Percentiles rank a stretch among this genome's conserved stretches.
These are phyloP conservation scores for Sphaeridia pumilis DNA, from an alignment of 2,888 invertebrate genomes.

Conservation along the genomic window DNA sequence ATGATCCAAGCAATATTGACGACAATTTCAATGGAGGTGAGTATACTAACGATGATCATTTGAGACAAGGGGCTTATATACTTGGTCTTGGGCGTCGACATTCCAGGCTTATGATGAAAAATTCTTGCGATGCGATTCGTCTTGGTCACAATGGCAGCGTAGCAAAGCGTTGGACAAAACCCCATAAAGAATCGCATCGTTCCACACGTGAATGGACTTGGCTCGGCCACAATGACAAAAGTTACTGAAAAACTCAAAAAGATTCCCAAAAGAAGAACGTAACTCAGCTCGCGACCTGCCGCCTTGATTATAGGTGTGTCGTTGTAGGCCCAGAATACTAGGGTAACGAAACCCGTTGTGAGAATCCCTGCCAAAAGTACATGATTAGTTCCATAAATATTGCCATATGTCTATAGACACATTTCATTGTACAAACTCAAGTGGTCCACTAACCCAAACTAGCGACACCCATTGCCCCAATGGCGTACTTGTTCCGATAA, in stretches of 20 bases:
- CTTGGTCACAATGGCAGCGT: constrained; percentile 47
- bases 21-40: constrained; percentile 44
- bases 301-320: constrained; percentile 47
- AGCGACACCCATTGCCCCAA: constrained; percentile 43
- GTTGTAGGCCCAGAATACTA: constrained; percentile 44
- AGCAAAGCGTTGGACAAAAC: constrained; percentile 46
- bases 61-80: constrained; percentile 40
- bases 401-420: constrained; percentile 1
- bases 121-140: constrained; percentile 48
- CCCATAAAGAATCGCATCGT: constrained; percentile 46
- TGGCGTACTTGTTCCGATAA: constrained; percentile 43
- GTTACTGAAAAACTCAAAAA: constrained; percentile 45
- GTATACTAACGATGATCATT: constrained; percentile 44
- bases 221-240: constrained; percentile 45
- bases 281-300: constrained; percentile 46
- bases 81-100: constrained; percentile 41
- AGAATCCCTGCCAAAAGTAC: constrained; percentile 40
- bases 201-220: constrained; percentile 43
- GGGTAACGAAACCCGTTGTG: constrained; percentile 41
- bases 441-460: constrained; percentile 36
- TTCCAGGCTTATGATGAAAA: constrained; percentile 41
- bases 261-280: constrained; percentile 44
- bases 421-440: neutral
- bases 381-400: constrained; percentile 5
- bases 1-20: constrained; percentile 45